Conservation (phyloP, 2,797 vertebrate genomes). For the Siniperca scherzeri region DNA sequence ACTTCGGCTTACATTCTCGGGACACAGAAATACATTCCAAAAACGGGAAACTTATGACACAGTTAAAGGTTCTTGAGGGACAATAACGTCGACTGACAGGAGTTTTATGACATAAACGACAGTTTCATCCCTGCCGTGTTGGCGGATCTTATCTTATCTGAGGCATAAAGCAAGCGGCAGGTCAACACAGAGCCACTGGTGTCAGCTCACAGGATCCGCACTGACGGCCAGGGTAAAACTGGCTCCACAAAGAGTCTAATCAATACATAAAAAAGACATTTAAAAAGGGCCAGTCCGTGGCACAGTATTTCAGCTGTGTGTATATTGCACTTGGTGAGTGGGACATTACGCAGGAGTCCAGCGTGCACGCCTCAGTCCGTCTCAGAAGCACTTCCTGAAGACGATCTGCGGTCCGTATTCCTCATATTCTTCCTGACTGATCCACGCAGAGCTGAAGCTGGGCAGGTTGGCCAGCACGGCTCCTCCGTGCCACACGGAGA, state of each 20-base stretch:
- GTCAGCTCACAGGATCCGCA: background rate
- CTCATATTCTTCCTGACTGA: conserved; percentile 83
- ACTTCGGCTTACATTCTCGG: conserved; percentile 1
- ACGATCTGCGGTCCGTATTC: conserved; percentile 85
- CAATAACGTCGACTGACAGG: background rate
- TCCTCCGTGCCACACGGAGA: conserved; percentile 85
- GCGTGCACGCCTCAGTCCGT: background rate
- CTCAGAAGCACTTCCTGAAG: conserved; percentile 87
- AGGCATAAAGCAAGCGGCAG: background rate
- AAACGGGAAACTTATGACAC: background rate
- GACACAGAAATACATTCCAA: conserved; percentile 32
- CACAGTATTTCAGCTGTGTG: conserved; percentile 7
- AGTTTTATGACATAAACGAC: background rate
- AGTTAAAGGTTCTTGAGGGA: background rate
- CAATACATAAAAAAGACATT: background rate
- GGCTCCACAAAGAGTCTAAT: background rate
- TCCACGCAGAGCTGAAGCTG: conserved; percentile 77
- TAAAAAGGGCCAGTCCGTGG: conserved; percentile 14
- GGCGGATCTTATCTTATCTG: background rate
- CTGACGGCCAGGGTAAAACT: background rate
- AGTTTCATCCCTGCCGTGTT: background rate
- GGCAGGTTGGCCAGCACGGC: conserved; percentile 80
- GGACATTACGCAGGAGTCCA: conserved; percentile 3
- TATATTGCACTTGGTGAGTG: conserved; percentile 51
- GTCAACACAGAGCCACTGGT: background rate